Evolutionary conservation across 2,113 vertebrate species (phyloP).

Genomic region (rat (Rattus norvegicus)): DNA sequence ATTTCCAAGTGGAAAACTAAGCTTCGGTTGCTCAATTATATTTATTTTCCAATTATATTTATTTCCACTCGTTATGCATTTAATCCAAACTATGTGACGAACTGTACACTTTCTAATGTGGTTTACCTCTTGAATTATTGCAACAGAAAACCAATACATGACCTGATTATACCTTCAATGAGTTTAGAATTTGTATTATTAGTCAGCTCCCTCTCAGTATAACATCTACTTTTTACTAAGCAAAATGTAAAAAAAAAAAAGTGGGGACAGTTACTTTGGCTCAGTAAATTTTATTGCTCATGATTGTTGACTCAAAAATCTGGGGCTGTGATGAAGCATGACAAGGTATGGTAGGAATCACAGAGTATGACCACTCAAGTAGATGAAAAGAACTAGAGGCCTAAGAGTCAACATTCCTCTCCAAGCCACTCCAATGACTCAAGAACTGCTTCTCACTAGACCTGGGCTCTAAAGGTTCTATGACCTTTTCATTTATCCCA

Average conservation of each 20-base stretch:
- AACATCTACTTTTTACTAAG: neutral
- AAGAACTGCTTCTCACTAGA: neutral
- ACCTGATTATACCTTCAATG: neutral
- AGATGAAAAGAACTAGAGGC: too few relatives aligned
- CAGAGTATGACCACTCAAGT: neutral
- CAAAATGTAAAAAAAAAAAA: neutral
- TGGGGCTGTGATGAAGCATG: neutral
- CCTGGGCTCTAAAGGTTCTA: neutral
- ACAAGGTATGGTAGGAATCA: too few relatives aligned
- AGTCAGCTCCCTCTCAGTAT: neutral
- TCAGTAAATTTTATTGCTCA: too few relatives aligned
- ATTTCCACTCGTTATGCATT: neutral
- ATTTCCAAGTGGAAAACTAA: conserved; percentile 12
- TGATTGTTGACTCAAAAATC: neutral
- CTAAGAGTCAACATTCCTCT: neutral
- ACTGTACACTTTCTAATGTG: neutral
- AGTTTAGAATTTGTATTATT: neutral
- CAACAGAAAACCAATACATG: neutral
- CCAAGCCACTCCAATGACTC: neutral
- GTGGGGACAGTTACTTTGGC: neutral
- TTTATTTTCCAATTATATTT: conserved; percentile 30
- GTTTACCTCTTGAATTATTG: neutral
- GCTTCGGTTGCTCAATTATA: neutral
- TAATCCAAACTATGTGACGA: neutral
- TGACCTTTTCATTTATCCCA: neutral